Percentiles rank a stretch among this genome's conserved stretches.
These are phyloP conservation scores for Lichenostomus cassidix DNA, from an alignment of 2,113 vertebrate species.

Conservation along the genomic window DNA sequence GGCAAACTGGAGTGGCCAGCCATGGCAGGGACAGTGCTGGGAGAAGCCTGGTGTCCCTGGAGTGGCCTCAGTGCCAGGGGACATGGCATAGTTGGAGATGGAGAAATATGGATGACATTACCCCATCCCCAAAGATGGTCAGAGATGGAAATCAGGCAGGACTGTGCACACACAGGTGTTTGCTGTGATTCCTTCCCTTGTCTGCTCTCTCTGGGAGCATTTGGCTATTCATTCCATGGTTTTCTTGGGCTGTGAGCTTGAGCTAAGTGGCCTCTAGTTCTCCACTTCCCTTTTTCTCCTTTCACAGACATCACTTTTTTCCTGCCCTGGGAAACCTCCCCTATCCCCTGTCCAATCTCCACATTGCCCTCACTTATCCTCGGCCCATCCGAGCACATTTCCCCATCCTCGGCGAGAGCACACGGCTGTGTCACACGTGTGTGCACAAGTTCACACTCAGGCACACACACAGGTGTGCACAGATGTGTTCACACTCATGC, in stretches of 20 bases:
- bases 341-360: background rate
- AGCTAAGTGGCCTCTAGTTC: background rate
- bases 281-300: background rate
- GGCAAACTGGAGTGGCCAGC: background rate
- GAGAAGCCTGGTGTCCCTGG: background rate
- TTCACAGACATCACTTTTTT: background rate
- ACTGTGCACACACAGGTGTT: background rate
- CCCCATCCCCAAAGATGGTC: rapidly evolving
- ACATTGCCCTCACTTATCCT: background rate
- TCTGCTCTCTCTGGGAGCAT: background rate
- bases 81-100: rapidly evolving
- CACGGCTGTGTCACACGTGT: background rate
- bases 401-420: rapidly evolving
- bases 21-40: background rate
- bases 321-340: background rate
- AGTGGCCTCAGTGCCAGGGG: background rate
- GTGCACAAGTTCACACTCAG: background rate
- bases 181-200: background rate
- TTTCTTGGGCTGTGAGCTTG: background rate
- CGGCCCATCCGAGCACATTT: background rate
- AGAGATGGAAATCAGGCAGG: background rate
- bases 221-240: background rate
- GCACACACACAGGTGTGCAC: background rate
- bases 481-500: too few relatives aligned
- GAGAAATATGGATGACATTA: background rate